Evolutionary conservation across 2,113 vertebrate species (phyloP).

Genomic region (Eulemur macaco): DNA sequence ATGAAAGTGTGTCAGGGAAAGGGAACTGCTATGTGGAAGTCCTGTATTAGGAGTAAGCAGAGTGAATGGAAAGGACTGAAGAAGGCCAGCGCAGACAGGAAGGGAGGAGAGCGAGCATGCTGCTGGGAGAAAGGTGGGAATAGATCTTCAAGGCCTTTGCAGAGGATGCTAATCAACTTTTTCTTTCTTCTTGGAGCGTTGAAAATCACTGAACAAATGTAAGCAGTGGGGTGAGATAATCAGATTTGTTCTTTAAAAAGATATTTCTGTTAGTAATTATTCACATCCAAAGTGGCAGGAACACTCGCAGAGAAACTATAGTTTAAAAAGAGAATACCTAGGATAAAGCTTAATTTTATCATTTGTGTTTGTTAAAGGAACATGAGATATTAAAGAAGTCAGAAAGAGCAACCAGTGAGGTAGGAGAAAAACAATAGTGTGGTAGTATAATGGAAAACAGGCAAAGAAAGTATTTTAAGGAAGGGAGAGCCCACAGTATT

Average conservation of each 20-base stretch:
- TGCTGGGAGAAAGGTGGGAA: rapidly evolving
- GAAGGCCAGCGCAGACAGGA: background rate
- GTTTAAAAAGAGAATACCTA: background rate
- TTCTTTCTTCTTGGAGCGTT: background rate
- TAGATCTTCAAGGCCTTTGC: background rate
- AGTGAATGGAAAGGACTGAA: background rate
- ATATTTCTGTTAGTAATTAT: background rate
- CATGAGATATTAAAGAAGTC: background rate
- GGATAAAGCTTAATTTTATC: background rate
- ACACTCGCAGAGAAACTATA: background rate
- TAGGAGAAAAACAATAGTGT: background rate
- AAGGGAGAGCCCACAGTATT: rapidly evolving
- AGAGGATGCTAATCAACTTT: background rate
- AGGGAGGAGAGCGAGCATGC: background rate
- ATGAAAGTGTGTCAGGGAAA: background rate
- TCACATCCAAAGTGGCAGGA: background rate
- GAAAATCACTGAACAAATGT: background rate
- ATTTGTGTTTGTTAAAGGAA: background rate
- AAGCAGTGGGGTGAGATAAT: background rate
- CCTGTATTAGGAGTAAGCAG: background rate
- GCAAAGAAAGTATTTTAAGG: background rate
- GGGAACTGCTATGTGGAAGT: background rate
- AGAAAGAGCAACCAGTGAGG: background rate
- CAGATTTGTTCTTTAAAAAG: background rate
- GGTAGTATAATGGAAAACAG: background rate